phyloP scores from a whole-genome alignment of 2,113 vertebrate species.

The Psammodynastes pulverulentus region DNA sequence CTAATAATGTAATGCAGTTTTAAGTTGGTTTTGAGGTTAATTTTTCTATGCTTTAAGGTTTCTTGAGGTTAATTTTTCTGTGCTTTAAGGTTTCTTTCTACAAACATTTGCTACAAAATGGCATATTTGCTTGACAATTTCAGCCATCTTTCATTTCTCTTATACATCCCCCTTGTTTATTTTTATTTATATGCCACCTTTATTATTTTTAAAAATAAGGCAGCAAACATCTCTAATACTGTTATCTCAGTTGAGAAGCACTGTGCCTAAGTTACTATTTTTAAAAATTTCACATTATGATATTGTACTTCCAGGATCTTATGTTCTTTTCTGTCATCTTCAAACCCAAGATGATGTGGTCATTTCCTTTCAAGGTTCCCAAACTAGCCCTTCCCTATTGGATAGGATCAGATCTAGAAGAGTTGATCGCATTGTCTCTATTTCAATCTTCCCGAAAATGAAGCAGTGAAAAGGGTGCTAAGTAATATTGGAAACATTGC shows the following conservation, averaged over 20 bases:
- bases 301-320: neutral
- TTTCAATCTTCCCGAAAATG: neutral
- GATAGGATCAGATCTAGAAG: neutral
- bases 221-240: neutral
- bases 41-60: neutral
- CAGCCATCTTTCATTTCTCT: neutral
- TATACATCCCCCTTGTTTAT: neutral
- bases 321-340: neutral
- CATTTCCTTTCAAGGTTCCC: neutral
- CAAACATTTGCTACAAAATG: neutral
- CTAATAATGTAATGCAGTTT: neutral
- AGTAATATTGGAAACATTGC: neutral
- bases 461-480: neutral
- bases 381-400: neutral
- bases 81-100: neutral
- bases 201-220: neutral
- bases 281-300: neutral
- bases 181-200: neutral
- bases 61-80: neutral
- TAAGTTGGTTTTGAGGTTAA: neutral
- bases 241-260: neutral
- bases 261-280: neutral
- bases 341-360: neutral
- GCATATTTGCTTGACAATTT: neutral
- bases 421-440: neutral